Evolutionary conservation across 2,113 vertebrate genomes (phyloP).

Genomic region (Pollachius pollachius): DNA sequence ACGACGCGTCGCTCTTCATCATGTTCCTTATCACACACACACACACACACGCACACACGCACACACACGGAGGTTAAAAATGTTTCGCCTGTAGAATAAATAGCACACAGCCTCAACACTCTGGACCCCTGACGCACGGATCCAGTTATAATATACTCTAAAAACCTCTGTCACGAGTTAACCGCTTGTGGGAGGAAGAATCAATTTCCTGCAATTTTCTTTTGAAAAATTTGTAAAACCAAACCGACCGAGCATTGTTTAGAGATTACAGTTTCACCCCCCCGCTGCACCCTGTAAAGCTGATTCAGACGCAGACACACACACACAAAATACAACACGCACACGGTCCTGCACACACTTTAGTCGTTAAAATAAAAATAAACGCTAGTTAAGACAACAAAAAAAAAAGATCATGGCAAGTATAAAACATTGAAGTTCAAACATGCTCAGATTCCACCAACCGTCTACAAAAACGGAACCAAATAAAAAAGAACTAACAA

Average conservation of each 20-base stretch:
- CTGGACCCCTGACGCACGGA: background rate
- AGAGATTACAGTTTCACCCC: slow-evolving; percentile 10
- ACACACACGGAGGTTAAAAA: slow-evolving; percentile 8
- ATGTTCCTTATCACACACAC: slow-evolving; percentile 5
- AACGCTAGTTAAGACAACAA: background rate
- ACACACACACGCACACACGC: slow-evolving; percentile 11
- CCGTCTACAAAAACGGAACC: too few species aligned
- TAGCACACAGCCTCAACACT: slow-evolving; percentile 24
- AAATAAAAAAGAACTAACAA: too few species aligned
- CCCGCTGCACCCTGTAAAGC: background rate
- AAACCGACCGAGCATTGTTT: slow-evolving; percentile 39
- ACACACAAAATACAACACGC: too few species aligned
- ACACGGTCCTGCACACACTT: background rate
- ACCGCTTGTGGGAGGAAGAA: too few species aligned
- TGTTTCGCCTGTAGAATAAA: slow-evolving; percentile 50
- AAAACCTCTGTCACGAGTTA: too few species aligned
- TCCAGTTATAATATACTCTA: background rate
- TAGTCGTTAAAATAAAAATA: background rate
- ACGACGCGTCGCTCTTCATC: background rate
- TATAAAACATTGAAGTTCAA: slow-evolving; percentile 5
- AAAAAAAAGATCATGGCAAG: background rate
- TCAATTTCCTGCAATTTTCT: too few species aligned
- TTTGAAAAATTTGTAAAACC: slow-evolving; percentile 54
- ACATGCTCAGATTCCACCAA: background rate
- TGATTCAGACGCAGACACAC: background rate